Percentiles rank a stretch among this genome's conserved stretches.
Conservation (phyloP, 1,140 invertebrate genomes). For the Saccostrea echinata region DNA sequence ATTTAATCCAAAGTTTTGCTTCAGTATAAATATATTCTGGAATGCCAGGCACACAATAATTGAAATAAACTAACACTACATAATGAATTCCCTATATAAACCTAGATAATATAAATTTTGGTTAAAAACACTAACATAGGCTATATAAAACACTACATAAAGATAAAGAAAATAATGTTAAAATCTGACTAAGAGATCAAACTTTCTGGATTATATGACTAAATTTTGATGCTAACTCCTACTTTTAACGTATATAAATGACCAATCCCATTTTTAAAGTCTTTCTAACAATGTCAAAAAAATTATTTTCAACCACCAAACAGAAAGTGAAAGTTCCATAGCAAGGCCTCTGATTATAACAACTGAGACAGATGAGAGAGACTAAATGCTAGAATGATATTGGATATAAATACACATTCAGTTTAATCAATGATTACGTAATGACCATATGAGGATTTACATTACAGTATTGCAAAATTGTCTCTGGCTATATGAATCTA, state of each 20-base stretch:
- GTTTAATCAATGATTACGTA: not conserved
- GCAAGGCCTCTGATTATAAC: slow-evolving; percentile 16
- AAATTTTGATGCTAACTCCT: not conserved
- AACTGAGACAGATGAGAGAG: slow-evolving; percentile 26
- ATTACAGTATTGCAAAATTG: slow-evolving; percentile 21
- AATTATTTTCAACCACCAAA: not conserved
- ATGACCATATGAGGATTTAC: not conserved
- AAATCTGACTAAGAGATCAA: slow-evolving; percentile 37
- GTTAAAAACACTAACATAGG: slow-evolving; percentile 13
- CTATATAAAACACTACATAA: slow-evolving; percentile 17
- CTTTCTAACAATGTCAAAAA: not conserved
- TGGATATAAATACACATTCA: not conserved
- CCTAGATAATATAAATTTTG: not conserved
- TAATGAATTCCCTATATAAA: not conserved
- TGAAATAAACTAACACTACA: slow-evolving; percentile 9
- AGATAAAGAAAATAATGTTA: not conserved
- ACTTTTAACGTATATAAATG: not conserved
- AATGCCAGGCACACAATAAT: slow-evolving; percentile 12
- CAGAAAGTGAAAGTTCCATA: not conserved
- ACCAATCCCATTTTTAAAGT: slow-evolving; percentile 7
- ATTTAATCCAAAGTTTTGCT: slow-evolving; percentile 17
- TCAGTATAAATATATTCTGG: slow-evolving; percentile 7
- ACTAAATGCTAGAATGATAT: slow-evolving; percentile 25
- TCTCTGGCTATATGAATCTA: slow-evolving; percentile 16
- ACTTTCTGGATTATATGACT: slow-evolving; percentile 13